A percentile compares a stretch with the other conserved stretches of the same genome.
phyloP scores from a whole-genome alignment of 1,140 invertebrate genomes.

The Rhagoletis zephyria region DNA sequence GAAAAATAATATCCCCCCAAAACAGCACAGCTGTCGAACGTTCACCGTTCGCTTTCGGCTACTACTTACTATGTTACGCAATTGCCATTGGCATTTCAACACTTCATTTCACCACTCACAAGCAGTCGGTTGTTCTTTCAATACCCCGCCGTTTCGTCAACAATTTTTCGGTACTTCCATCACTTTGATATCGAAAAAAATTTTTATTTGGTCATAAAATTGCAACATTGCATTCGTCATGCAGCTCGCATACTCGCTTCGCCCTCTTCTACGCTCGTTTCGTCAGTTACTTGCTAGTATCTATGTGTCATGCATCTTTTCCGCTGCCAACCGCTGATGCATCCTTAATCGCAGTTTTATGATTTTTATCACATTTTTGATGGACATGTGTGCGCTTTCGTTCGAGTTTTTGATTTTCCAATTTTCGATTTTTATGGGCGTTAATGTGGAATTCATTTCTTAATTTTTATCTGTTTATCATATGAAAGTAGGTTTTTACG shows the following conservation, averaged over 20 bases:
- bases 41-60: not conserved
- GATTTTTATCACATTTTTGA: conserved; percentile 50
- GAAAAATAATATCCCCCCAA: not conserved
- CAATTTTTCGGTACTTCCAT: not conserved
- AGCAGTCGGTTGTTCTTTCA: not conserved
- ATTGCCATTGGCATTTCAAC: conserved; percentile 5
- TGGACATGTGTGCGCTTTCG: conserved; percentile 27
- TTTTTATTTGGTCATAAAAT: conserved; percentile 48
- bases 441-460: conserved; percentile 45
- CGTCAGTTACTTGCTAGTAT: no score
- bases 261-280: not conserved
- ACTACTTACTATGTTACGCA: conserved; percentile 46
- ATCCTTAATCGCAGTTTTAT: conserved; percentile 47
- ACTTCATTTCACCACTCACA: not conserved
- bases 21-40: not conserved
- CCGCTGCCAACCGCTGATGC: not conserved
- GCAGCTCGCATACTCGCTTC: not conserved
- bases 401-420: conserved; percentile 37
- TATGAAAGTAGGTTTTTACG: not conserved
- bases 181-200: conserved; percentile 17
- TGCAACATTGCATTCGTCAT: conserved; percentile 42
- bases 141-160: not conserved
- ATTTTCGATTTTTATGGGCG: conserved; percentile 25
- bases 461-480: conserved; percentile 40
- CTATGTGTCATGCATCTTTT: not conserved